Evolutionary conservation across 2,888 invertebrate genomes (phyloP).

Genomic region (Sinopyrophorus schimmeli): DNA sequence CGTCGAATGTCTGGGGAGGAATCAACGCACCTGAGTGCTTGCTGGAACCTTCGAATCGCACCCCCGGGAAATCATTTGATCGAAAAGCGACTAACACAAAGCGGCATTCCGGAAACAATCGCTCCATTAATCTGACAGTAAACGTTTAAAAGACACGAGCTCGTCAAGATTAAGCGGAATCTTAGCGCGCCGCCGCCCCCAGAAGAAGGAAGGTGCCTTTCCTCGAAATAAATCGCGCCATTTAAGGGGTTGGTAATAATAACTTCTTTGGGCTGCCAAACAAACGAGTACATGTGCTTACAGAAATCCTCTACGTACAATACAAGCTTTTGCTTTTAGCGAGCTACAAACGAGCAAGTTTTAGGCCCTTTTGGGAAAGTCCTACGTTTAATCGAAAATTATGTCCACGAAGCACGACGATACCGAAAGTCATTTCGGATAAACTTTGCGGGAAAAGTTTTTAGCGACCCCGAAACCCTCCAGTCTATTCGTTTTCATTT

Average conservation of each 20-base stretch:
- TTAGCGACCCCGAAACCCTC: slow-evolving; percentile 3
- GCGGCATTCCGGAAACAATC: slow-evolving; percentile 37
- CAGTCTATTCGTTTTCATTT: too few relatives aligned
- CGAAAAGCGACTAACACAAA: slow-evolving; percentile 41
- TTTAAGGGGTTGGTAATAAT: slow-evolving; percentile 22
- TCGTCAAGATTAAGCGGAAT: slow-evolving; percentile 30
- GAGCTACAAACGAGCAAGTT: slow-evolving; percentile 45
- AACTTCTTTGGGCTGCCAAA: slow-evolving; percentile 23
- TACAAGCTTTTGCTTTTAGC: slow-evolving; percentile 51
- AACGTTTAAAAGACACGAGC: slow-evolving; percentile 39
- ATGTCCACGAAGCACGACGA: slow-evolving; percentile 35
- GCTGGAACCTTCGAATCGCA: slow-evolving; percentile 39
- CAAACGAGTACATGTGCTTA: slow-evolving; percentile 29
- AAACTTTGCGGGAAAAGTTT: slow-evolving; percentile 17
- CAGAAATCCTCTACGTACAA: slow-evolving; percentile 29
- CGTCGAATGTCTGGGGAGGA: slow-evolving; percentile 22
- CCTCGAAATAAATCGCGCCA: too few relatives aligned
- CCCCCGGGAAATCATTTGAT: slow-evolving; percentile 47
- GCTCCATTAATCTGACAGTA: slow-evolving; percentile 39
- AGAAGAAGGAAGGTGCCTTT: too few relatives aligned
- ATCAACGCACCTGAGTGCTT: slow-evolving; percentile 38
- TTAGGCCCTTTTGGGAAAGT: slow-evolving; percentile 43
- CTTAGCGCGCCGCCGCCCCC: too few relatives aligned
- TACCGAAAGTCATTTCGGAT: slow-evolving; percentile 21
- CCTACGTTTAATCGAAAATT: slow-evolving; percentile 46